phyloP scores from a whole-genome alignment of 1,140 invertebrate genomes.

The Drosophila chauvacae region DNA sequence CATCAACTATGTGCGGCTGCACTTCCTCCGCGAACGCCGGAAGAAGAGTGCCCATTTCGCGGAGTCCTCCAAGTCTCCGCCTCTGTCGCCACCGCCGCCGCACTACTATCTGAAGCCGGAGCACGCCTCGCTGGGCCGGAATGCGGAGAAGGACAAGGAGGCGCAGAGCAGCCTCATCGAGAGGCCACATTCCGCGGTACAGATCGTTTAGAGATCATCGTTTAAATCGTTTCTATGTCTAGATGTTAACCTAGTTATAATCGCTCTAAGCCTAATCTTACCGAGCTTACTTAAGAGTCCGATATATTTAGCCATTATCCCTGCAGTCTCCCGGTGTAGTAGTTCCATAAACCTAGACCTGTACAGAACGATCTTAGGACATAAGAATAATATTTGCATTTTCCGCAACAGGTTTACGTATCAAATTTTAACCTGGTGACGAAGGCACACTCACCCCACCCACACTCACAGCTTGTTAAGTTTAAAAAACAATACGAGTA shows the following conservation, averaged over 20 bases:
- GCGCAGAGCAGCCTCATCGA: constrained; percentile 76
- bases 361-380: constrained; percentile 50
- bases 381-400: constrained; percentile 38
- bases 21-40: constrained; percentile 88
- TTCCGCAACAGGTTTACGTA: constrained; percentile 27
- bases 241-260: constrained; percentile 70
- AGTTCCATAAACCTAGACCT: constrained; percentile 30
- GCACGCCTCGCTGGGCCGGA: constrained; percentile 42
- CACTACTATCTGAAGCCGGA: constrained; percentile 66
- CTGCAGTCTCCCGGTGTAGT: constrained; percentile 7
- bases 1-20: constrained; percentile 91
- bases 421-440: constrained; percentile 12
- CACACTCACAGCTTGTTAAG: constrained; percentile 28
- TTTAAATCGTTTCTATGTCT: constrained; percentile 44
- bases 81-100: constrained; percentile 24
- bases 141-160: constrained; percentile 70
- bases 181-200: constrained; percentile 52
- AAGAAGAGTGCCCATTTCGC: constrained; percentile 84
- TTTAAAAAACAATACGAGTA: constrained; percentile 23
- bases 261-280: constrained; percentile 61
- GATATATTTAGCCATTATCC: constrained; percentile 18
- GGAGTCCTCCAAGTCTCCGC: constrained; percentile 2
- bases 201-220: constrained; percentile 61
- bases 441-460: constrained; percentile 17
- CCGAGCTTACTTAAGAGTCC: constrained; percentile 69